phyloP scores from a whole-genome alignment of 1,140 invertebrate species.

The Chironomus striatipennis region DNA sequence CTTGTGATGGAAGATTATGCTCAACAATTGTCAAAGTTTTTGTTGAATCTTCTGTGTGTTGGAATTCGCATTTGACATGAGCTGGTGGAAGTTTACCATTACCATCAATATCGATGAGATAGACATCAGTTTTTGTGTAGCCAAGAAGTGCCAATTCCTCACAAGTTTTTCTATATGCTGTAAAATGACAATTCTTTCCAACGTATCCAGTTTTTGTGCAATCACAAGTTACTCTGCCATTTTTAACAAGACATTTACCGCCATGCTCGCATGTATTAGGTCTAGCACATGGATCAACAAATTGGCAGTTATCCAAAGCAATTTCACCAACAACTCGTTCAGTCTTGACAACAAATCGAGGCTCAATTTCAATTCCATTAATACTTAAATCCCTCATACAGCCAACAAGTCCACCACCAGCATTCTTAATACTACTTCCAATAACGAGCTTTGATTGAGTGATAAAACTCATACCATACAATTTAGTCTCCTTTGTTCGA shows the following conservation, averaged over 20 bases:
- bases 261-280: constrained; percentile 87
- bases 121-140: constrained; percentile 79
- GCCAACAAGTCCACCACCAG: constrained; percentile 68
- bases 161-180: constrained; percentile 80
- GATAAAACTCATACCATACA: constrained; percentile 52
- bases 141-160: constrained; percentile 80
- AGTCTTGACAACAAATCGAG: constrained; percentile 65
- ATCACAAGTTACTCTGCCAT: constrained; percentile 78
- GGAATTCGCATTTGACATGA: constrained; percentile 84
- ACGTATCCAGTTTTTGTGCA: constrained; percentile 79
- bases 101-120: constrained; percentile 86
- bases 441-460: constrained; percentile 58
- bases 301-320: constrained; percentile 81
- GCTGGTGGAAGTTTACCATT: constrained; percentile 84
- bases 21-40: constrained; percentile 79
- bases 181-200: constrained; percentile 89
- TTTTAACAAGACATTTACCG: constrained; percentile 79
- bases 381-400: constrained; percentile 83
- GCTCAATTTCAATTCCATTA: constrained; percentile 64
- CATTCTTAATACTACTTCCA: constrained; percentile 60
- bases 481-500: constrained; percentile 57
- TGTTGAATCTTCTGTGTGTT: constrained; percentile 72
- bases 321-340: constrained; percentile 75
- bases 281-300: constrained; percentile 79
- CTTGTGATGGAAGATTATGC: constrained; percentile 84